Evolutionary conservation across 2,113 vertebrate genomes (phyloP).

Genomic region (Thamnophis sirtalis): DNA sequence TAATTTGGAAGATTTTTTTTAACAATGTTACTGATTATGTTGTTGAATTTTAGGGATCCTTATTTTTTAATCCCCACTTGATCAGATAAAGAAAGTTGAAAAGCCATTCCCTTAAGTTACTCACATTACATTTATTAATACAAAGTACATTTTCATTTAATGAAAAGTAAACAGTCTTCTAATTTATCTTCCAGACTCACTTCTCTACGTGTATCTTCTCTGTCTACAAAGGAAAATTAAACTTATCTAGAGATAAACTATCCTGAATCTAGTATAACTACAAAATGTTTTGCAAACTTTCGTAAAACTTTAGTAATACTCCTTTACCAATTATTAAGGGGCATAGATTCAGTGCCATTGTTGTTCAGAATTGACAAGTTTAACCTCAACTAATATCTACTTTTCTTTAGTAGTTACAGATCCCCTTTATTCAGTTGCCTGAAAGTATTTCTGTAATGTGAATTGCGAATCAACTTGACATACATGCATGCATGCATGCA

Average conservation of each 20-base stretch:
- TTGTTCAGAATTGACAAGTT: background rate
- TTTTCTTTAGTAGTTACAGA: background rate
- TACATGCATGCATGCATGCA: background rate
- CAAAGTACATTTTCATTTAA: constrained; percentile 2
- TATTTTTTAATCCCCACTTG: background rate
- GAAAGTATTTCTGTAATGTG: background rate
- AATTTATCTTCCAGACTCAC: background rate
- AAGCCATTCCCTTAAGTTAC: background rate
- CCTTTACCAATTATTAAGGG: background rate
- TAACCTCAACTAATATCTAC: background rate
- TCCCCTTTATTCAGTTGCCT: background rate
- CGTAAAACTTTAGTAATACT: background rate
- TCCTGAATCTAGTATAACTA: background rate
- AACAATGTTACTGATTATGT: background rate
- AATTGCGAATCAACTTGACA: background rate
- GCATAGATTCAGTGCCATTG: background rate
- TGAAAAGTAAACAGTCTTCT: background rate
- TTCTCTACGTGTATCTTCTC: background rate
- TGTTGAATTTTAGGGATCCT: background rate
- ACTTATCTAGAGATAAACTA: constrained; percentile 4
- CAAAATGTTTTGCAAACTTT: constrained; percentile 14
- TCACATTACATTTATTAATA: background rate
- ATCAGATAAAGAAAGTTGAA: background rate
- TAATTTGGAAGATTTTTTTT: background rate
- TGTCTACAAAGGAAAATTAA: background rate